phyloP scores from a whole-genome alignment of 2,113 vertebrate species.

The Gambusia affinis region DNA sequence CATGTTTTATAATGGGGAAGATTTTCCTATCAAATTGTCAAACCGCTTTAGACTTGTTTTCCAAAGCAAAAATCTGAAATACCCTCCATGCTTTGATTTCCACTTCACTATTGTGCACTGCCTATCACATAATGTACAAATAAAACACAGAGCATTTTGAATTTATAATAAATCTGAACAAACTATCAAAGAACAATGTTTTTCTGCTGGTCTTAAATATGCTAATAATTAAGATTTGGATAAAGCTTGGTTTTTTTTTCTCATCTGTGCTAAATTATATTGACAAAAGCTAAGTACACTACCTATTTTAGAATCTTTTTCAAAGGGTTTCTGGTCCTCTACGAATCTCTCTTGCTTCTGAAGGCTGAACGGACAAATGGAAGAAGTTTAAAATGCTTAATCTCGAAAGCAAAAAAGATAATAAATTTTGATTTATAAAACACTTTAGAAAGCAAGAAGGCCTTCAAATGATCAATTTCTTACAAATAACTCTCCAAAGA shows the following conservation, averaged over 20 bases:
- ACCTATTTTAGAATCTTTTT: not conserved
- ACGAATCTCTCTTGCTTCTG: not conserved
- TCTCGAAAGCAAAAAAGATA: not conserved
- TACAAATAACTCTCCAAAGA: not conserved
- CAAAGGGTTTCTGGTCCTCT: not conserved
- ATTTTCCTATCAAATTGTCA: too few species aligned
- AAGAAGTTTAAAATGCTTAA: not conserved
- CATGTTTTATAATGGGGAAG: too few species aligned
- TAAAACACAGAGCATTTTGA: not conserved
- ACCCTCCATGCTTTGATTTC: too few species aligned
- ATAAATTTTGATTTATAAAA: not conserved
- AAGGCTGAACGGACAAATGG: not conserved
- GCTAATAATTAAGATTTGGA: too few species aligned
- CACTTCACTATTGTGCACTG: too few species aligned
- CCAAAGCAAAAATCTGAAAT: too few species aligned
- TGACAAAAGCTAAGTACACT: not conserved
- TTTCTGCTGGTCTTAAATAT: too few species aligned
- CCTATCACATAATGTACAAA: too few species aligned
- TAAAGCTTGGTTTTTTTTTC: too few species aligned
- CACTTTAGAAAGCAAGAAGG: not conserved
- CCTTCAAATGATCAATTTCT: not conserved
- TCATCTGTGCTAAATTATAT: not conserved
- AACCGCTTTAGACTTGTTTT: too few species aligned
- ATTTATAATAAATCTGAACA: not conserved
- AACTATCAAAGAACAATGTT: too few species aligned